Evolutionary conservation across 2,113 vertebrate genomes (phyloP).

Genomic region (Sminthopsis crassicaudata): DNA sequence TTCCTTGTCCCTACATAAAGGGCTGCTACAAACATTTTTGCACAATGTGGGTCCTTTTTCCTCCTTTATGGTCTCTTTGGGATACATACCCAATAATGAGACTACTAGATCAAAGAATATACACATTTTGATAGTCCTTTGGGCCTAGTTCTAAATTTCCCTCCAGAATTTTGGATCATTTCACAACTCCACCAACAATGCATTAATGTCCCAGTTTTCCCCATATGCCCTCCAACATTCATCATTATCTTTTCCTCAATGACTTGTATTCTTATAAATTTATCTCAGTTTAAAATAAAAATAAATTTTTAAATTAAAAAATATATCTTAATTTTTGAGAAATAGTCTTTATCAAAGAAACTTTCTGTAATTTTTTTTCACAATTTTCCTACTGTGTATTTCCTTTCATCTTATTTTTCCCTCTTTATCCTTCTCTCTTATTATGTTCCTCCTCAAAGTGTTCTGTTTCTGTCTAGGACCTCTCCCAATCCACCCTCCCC

Average conservation of each 20-base stretch:
- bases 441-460: not conserved
- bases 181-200: too few species aligned
- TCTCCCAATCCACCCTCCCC: not conserved
- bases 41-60: too few species aligned
- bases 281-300: not conserved
- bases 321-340: not conserved
- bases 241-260: not conserved
- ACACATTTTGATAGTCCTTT: too few species aligned
- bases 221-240: too few species aligned
- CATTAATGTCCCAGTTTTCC: too few species aligned
- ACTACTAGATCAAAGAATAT: too few species aligned
- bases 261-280: not conserved
- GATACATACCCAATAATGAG: too few species aligned
- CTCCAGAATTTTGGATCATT: too few species aligned
- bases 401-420: not conserved
- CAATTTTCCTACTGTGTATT: not conserved
- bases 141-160: too few species aligned
- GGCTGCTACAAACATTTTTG: too few species aligned
- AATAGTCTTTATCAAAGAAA: not conserved
- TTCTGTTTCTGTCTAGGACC: not conserved
- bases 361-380: not conserved
- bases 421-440: not conserved
- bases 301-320: not conserved
- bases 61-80: too few species aligned
- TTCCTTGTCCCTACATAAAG: too few species aligned